These are phyloP conservation scores for Dolichoris vasculosae DNA, from an alignment of 1,140 invertebrate species.

Conservation along the genomic window DNA sequence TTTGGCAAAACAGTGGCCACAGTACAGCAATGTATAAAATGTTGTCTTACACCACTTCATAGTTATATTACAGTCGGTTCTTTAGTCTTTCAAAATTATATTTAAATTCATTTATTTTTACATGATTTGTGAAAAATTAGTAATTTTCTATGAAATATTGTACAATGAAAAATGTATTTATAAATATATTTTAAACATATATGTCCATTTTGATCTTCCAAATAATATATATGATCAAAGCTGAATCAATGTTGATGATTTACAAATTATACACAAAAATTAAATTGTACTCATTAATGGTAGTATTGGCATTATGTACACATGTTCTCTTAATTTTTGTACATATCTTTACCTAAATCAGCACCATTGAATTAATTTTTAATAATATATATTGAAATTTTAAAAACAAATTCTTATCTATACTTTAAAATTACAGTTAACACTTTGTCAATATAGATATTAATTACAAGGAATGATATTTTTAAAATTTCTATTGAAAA, in stretches of 20 bases:
- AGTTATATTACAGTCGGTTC: conserved; percentile 40
- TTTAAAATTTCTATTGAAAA: conserved; percentile 14
- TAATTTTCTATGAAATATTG: conserved; percentile 33
- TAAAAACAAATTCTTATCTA: not conserved
- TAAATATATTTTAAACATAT: conserved; percentile 16
- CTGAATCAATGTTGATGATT: not conserved
- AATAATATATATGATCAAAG: not conserved
- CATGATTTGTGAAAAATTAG: conserved; percentile 42
- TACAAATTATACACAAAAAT: conserved; percentile 18
- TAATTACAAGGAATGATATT: conserved; percentile 37
- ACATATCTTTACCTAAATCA: conserved; percentile 16
- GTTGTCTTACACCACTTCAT: conserved; percentile 19
- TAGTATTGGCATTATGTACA: conserved; percentile 2
- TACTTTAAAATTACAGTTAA: conserved; percentile 13
- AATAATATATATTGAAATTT: not conserved
- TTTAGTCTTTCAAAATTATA: conserved; percentile 31
- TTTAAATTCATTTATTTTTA: conserved; percentile 30
- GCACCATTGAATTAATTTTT: conserved; percentile 25
- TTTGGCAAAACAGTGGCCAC: conserved; percentile 54
- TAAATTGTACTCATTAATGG: not conserved
- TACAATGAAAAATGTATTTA: conserved; percentile 31
- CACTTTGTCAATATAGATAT: not conserved
- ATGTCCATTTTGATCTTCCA: conserved; percentile 2
- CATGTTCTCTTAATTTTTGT: not conserved
- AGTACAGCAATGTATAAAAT: conserved; percentile 55